A percentile compares a stretch with the other conserved stretches of the same genome.
These are phyloP conservation scores for Hemaris fuciformis DNA, from an alignment of 2,888 invertebrate genomes.

Conservation along the genomic window DNA sequence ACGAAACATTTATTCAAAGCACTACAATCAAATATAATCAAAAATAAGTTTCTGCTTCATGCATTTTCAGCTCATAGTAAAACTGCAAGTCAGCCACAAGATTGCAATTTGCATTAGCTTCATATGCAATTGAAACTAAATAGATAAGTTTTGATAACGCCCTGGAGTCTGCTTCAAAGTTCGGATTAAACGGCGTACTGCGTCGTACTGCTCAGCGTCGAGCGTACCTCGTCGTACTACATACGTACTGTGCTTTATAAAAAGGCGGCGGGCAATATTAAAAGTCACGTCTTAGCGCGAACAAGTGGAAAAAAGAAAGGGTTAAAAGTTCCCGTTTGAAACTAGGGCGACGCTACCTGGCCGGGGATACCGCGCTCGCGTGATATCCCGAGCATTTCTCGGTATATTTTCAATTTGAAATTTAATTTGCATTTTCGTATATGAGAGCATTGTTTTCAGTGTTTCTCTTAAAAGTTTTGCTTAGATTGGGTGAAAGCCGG, in stretches of 20 bases:
- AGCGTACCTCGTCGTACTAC: too few relatives aligned
- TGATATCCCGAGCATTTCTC: not conserved
- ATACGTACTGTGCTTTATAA: slow-evolving; percentile 9
- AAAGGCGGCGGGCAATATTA: slow-evolving; percentile 37
- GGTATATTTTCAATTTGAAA: slow-evolving; percentile 9
- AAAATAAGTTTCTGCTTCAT: not conserved
- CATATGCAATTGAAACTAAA: slow-evolving; percentile 19
- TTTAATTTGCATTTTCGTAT: slow-evolving; percentile 10
- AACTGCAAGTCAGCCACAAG: not conserved
- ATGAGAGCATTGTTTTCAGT: slow-evolving; percentile 3
- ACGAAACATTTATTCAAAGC: too few relatives aligned
- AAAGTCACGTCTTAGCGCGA: slow-evolving; percentile 48
- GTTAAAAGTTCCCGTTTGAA: slow-evolving; percentile 33
- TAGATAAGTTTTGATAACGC: slow-evolving; percentile 18
- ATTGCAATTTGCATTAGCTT: slow-evolving; percentile 12
- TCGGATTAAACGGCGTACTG: slow-evolving; percentile 5
- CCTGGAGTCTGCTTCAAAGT: slow-evolving; percentile 11
- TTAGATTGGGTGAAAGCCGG: not conserved
- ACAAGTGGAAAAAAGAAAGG: slow-evolving; percentile 51
- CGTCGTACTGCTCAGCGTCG: not conserved
- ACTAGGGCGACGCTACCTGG: slow-evolving; percentile 16
- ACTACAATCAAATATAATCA: not conserved
- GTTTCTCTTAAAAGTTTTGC: not conserved
- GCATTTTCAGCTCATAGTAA: not conserved
- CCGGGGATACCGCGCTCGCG: slow-evolving; percentile 1